Conservation (phyloP, 2,113 vertebrate species). For the Aix galericulata region DNA sequence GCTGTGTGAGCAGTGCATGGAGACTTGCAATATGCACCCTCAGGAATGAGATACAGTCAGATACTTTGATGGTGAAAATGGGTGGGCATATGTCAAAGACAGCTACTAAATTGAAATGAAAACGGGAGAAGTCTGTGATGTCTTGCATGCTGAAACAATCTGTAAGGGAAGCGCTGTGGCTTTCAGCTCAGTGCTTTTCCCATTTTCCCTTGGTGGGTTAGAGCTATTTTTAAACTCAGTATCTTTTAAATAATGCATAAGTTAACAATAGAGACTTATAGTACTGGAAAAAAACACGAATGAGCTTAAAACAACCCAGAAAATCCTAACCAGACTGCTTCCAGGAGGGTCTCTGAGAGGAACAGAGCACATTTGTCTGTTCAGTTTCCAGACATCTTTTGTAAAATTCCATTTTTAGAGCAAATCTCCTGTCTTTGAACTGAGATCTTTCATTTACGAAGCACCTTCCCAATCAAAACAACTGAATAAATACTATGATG, state of each 20-base stretch:
- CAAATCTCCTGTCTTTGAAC: background rate
- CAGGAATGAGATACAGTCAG: background rate
- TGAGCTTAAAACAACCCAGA: slow-evolving; percentile 4
- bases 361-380: slow-evolving; percentile 33
- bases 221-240: slow-evolving; percentile 67
- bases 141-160: slow-evolving; percentile 17
- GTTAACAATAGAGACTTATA: slow-evolving; percentile 62
- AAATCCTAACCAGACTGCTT: slow-evolving; percentile 34
- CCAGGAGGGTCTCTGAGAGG: slow-evolving; percentile 35
- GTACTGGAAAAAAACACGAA: slow-evolving; percentile 1
- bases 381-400: slow-evolving; percentile 23
- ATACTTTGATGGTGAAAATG: background rate
- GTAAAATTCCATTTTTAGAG: slow-evolving; percentile 17
- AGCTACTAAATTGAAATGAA: slow-evolving; percentile 2
- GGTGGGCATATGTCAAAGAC: slow-evolving; percentile 11
- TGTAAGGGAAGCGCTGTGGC: background rate
- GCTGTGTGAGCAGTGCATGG: background rate
- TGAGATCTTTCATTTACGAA: slow-evolving; percentile 9
- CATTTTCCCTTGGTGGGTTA: slow-evolving; percentile 19
- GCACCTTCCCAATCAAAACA: background rate
- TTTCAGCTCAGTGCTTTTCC: slow-evolving; percentile 40
- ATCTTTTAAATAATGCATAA: slow-evolving; percentile 70
- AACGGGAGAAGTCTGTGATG: background rate
- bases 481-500: background rate
- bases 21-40: background rate